These are phyloP conservation scores for Tiliacea aurago DNA, from an alignment of 2,888 invertebrate genomes.

Conservation along the genomic window DNA sequence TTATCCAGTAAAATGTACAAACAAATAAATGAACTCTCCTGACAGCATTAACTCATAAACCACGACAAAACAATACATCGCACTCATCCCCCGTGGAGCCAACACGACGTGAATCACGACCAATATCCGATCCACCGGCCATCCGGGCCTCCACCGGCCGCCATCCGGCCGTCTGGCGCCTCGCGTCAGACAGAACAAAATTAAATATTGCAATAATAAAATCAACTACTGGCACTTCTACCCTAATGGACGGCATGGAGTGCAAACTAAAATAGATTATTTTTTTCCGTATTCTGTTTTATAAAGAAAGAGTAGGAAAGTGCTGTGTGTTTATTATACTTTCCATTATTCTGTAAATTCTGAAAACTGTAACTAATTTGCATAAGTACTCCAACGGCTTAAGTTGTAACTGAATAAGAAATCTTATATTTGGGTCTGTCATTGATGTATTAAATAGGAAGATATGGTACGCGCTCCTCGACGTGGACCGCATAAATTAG, in stretches of 20 bases:
- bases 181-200: constrained; percentile 9
- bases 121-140: constrained; percentile 32
- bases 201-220: constrained; percentile 47
- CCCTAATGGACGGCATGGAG: constrained; percentile 28
- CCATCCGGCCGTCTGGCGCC: constrained; percentile 16
- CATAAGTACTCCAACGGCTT: no score
- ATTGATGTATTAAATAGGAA: no score
- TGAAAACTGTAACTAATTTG: no score
- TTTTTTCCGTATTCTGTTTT: not conserved
- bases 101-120: constrained; percentile 32
- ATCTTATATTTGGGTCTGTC: no score
- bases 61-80: constrained; percentile 33
- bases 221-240: constrained; percentile 32
- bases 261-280: not conserved
- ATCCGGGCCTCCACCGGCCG: constrained; percentile 7
- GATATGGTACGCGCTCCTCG: no score
- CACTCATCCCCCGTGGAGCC: constrained; percentile 34
- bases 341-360: no score
- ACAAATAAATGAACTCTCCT: constrained; percentile 30
- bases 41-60: constrained; percentile 31
- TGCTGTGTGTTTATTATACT: no score
- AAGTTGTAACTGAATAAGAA: no score
- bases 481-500: no score
- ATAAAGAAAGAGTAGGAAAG: not conserved
- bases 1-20: constrained; percentile 8